phyloP scores from a whole-genome alignment of 2,113 vertebrate genomes.

The Sphaerodactylus townsendi region DNA sequence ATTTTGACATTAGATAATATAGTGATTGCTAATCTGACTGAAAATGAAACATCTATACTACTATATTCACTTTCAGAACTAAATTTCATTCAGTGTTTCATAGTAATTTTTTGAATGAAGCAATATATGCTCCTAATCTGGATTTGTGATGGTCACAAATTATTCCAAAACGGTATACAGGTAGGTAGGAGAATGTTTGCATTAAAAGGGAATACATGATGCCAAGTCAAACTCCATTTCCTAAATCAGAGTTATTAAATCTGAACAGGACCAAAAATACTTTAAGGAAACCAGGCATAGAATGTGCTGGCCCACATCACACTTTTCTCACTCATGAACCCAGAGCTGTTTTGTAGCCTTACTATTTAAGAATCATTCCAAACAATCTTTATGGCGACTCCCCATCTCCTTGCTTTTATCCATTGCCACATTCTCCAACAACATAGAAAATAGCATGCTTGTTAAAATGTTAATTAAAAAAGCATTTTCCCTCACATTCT shows the following conservation, averaged over 20 bases:
- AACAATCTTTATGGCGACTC: constrained; percentile 74
- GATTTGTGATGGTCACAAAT: neutral
- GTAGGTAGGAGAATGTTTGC: too few relatives aligned
- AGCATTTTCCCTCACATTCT: constrained; percentile 26
- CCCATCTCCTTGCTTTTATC: constrained; percentile 41
- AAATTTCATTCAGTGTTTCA: neutral
- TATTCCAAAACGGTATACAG: neutral
- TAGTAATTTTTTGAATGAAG: neutral
- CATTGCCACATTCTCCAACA: constrained; percentile 28
- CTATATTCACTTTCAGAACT: neutral
- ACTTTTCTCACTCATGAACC: neutral
- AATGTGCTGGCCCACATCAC: neutral
- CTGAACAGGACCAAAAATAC: neutral
- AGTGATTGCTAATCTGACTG: neutral
- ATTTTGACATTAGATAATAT: too few relatives aligned
- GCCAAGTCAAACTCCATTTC: neutral
- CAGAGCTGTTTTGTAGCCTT: neutral
- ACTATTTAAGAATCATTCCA: constrained; percentile 52
- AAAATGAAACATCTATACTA: neutral
- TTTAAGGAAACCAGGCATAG: neutral
- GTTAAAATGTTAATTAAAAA: constrained; percentile 68
- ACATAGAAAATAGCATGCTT: constrained; percentile 37
- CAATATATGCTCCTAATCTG: neutral
- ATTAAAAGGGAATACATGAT: neutral
- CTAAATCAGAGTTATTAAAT: neutral